Evolutionary conservation across 2,113 vertebrate species (phyloP).

Genomic region (Phyllostomus hastatus): DNA sequence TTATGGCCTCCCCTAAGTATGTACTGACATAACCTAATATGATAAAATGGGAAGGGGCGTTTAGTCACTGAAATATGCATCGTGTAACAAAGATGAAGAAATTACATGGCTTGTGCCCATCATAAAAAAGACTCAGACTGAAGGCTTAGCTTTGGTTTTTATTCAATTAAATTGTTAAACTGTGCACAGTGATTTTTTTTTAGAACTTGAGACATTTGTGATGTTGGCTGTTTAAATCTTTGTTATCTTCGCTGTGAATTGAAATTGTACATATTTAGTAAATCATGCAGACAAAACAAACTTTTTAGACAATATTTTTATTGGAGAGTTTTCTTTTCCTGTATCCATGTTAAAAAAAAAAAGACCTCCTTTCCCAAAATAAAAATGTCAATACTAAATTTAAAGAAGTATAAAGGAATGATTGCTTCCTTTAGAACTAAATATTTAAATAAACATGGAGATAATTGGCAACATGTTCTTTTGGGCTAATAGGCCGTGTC

Average conservation of each 20-base stretch:
- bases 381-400: conserved; percentile 79
- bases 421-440: conserved; percentile 77
- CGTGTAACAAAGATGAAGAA: conserved; percentile 74
- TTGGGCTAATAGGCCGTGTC: conserved; percentile 74
- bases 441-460: conserved; percentile 77
- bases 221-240: conserved; percentile 79
- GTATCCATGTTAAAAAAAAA: conserved; percentile 77
- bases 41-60: conserved; percentile 76
- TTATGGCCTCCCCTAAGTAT: conserved; percentile 66
- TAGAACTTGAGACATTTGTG: conserved; percentile 80
- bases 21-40: conserved; percentile 76
- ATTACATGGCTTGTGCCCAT: conserved; percentile 74
- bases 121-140: conserved; percentile 73
- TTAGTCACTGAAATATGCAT: conserved; percentile 77
- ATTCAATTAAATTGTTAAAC: conserved; percentile 78
- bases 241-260: conserved; percentile 79
- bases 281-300: conserved; percentile 78
- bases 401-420: conserved; percentile 77
- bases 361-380: conserved; percentile 75
- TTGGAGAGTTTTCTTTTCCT: conserved; percentile 80
- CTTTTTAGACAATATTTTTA: conserved; percentile 80
- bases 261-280: conserved; percentile 80
- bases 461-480: conserved; percentile 73
- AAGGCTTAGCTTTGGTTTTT: conserved; percentile 77
- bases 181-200: conserved; percentile 78